Percentiles rank a stretch among this genome's conserved stretches.
phyloP scores from a whole-genome alignment of 1,140 invertebrate genomes.

The Caenorhabditis briggsae region DNA sequence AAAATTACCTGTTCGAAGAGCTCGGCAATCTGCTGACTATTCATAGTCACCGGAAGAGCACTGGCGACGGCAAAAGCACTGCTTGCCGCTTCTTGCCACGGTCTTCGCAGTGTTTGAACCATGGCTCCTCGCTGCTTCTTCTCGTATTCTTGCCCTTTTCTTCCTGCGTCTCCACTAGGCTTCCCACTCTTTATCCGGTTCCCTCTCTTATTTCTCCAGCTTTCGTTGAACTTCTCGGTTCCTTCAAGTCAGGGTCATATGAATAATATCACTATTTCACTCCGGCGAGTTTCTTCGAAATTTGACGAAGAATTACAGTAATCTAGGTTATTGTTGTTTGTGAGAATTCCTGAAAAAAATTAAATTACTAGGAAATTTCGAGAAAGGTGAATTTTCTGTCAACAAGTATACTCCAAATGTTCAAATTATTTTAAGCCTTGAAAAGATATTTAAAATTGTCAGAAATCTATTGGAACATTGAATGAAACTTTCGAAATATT shows the following conservation, averaged over 20 bases:
- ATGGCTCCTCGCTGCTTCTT: slow-evolving; percentile 41
- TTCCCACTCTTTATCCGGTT: neutral
- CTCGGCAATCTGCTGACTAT: slow-evolving; percentile 62
- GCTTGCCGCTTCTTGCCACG: slow-evolving; percentile 61
- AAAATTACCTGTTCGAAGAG: slow-evolving; percentile 65
- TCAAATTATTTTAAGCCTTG: too few species aligned
- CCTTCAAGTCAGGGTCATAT: neutral
- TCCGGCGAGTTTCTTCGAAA: neutral
- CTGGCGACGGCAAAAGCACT: slow-evolving; percentile 65
- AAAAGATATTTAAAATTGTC: too few species aligned
- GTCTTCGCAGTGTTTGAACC: slow-evolving; percentile 59
- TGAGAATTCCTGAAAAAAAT: slow-evolving; percentile 10
- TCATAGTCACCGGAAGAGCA: slow-evolving; percentile 64
- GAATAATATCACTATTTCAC: neutral
- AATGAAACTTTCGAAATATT: neutral
- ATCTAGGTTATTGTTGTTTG: neutral
- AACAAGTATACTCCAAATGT: too few species aligned
- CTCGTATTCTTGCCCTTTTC: slow-evolving; percentile 10
- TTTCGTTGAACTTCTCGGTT: neutral
- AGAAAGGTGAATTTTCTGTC: too few species aligned
- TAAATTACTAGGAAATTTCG: neutral
- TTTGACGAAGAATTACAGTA: slow-evolving; percentile 3
- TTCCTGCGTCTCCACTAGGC: slow-evolving; percentile 8
- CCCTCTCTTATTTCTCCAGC: neutral
- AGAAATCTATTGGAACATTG: too few species aligned